Evolutionary conservation across 2,888 invertebrate genomes (phyloP).

Genomic region (Arge pagana): DNA sequence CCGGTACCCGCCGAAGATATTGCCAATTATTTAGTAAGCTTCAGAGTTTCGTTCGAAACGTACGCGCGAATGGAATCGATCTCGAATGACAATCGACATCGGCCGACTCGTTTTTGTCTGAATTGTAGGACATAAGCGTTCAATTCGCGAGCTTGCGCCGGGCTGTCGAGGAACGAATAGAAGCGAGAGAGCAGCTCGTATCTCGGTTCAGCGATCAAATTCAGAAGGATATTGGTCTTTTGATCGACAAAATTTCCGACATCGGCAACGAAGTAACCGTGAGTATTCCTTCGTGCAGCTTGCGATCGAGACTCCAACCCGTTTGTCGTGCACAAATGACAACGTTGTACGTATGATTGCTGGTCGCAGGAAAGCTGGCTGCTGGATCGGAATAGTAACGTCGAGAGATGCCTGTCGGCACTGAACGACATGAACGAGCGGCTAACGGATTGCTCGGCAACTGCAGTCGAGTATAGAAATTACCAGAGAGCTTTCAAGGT

Average conservation of each 20-base stretch:
- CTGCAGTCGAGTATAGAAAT: constrained; percentile 74
- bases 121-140: constrained; percentile 63
- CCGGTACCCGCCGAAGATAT: constrained; percentile 74
- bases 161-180: constrained; percentile 71
- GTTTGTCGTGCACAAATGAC: background rate
- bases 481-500: constrained; percentile 88
- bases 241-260: constrained; percentile 74
- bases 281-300: constrained; percentile 35
- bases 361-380: constrained; percentile 72
- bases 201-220: constrained; percentile 73
- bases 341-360: background rate
- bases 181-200: constrained; percentile 72
- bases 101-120: background rate
- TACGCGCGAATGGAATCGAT: background rate
- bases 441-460: constrained; percentile 67
- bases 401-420: constrained; percentile 67
- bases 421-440: constrained; percentile 69
- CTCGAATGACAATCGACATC: background rate
- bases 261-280: constrained; percentile 76
- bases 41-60: constrained; percentile 5
- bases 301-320: background rate
- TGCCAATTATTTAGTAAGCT: constrained; percentile 61
- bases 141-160: constrained; percentile 69
- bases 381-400: constrained; percentile 73
- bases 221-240: constrained; percentile 75